Percentiles rank a stretch among this genome's conserved stretches.
Conservation (phyloP, 2,113 vertebrate genomes). For the Cynoglossus semilaevis region DNA sequence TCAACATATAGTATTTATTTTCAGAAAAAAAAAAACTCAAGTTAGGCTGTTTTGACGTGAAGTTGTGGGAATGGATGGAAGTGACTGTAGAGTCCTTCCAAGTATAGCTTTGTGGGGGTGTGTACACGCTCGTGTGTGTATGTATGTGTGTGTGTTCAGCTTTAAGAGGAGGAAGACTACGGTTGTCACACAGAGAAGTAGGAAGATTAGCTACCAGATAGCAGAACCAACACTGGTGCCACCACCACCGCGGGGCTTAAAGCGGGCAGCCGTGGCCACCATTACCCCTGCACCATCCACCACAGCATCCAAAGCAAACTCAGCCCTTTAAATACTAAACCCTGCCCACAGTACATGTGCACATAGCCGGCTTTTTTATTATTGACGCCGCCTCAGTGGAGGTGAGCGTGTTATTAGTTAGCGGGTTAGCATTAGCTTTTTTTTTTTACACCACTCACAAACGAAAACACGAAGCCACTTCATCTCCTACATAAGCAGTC, state of each 20-base stretch:
- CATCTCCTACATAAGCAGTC: conserved; percentile 1
- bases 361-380: conserved; percentile 64
- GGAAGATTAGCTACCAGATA: conserved; percentile 84
- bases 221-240: conserved; percentile 75
- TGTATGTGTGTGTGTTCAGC: conserved; percentile 71
- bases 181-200: conserved; percentile 74
- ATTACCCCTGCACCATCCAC: conserved; percentile 44
- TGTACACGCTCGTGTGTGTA: conserved; percentile 26
- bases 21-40: too few relatives aligned
- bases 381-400: conserved; percentile 61
- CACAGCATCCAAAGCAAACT: conserved; percentile 48
- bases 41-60: not conserved
- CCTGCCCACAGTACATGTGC: conserved; percentile 66
- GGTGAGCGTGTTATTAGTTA: conserved; percentile 61
- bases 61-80: not conserved
- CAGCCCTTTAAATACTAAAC: conserved; percentile 69
- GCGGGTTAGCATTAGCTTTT: conserved; percentile 68
- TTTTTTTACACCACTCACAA: conserved; percentile 37
- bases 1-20: too few relatives aligned
- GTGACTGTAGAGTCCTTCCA: not conserved
- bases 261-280: conserved; percentile 60
- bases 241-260: conserved; percentile 60
- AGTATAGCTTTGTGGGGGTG: conserved; percentile 21
- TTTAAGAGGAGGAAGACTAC: conserved; percentile 81
- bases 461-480: conserved; percentile 59